A percentile compares a stretch with the other conserved stretches of the same genome.
Conservation (phyloP, 2,113 vertebrate species). For the Pitta sordida region DNA sequence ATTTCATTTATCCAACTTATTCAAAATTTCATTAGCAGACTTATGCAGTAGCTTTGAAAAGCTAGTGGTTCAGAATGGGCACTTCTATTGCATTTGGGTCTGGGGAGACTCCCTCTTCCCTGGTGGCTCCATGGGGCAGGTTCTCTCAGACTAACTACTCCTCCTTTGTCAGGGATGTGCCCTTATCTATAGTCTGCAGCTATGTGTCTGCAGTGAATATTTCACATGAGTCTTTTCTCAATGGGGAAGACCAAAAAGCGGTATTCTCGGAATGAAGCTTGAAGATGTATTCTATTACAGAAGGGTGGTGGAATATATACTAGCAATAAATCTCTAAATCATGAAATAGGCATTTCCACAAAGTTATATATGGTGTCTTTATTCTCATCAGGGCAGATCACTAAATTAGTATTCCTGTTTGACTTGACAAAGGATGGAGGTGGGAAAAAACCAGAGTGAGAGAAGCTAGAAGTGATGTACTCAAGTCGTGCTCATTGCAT, state of each 20-base stretch:
- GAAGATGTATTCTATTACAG: not conserved
- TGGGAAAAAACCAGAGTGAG: not conserved
- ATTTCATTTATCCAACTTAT: not conserved
- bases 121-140: not conserved
- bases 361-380: not conserved
- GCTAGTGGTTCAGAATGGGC: not conserved
- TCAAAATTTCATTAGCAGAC: not conserved
- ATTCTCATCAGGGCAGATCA: not conserved
- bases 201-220: not conserved
- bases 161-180: not conserved
- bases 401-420: not conserved
- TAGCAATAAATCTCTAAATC: not conserved
- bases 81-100: not conserved
- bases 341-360: not conserved
- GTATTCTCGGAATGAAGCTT: not conserved
- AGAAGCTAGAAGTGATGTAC: not conserved
- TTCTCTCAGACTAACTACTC: not conserved
- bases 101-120: not conserved
- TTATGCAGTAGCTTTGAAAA: not conserved
- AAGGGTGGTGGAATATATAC: not conserved
- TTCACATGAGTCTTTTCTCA: not conserved
- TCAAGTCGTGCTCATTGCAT: not conserved
- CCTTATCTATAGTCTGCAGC: not conserved
- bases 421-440: not conserved
- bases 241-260: not conserved